A percentile compares a stretch with the other conserved stretches of the same genome.
These are phyloP conservation scores for Cosmia pyralina DNA, from an alignment of 2,888 invertebrate species.

Conservation along the genomic window DNA sequence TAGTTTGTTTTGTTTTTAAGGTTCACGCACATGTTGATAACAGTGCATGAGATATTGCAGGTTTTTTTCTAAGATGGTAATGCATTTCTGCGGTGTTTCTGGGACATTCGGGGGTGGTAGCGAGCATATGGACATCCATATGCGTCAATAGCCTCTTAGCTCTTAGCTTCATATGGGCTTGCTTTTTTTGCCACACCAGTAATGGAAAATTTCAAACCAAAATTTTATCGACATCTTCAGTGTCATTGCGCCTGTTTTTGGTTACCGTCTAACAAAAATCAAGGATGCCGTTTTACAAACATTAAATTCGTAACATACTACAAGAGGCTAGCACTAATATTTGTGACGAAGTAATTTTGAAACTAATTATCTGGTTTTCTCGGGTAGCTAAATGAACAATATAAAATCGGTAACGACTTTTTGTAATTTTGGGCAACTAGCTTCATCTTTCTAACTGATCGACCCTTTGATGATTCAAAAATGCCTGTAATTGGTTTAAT, in stretches of 20 bases:
- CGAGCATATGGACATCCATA: no score
- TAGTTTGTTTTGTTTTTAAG: neutral
- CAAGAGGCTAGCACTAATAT: neutral
- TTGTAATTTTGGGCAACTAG: no score
- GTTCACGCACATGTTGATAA: neutral
- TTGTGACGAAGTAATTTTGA: neutral
- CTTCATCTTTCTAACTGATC: no score
- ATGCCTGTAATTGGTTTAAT: no score
- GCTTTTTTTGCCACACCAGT: neutral
- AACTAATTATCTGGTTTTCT: conserved; percentile 5
- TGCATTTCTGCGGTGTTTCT: neutral
- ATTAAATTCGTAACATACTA: neutral
- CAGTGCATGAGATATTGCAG: neutral
- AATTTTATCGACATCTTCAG: neutral
- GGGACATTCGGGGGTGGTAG: neutral
- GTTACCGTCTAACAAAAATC: neutral
- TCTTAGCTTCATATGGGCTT: neutral
- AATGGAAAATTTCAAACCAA: neutral
- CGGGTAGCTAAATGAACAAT: conserved; percentile 1
- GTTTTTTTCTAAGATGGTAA: neutral
- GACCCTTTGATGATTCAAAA: no score
- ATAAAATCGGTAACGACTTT: neutral
- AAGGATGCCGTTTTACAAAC: neutral
- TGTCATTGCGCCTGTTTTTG: neutral
- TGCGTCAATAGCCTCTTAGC: neutral